Evolutionary conservation across 37 sponge, comb jelly and placozoan genomes (phyloP).

Genomic region (Ianthella basta): DNA sequence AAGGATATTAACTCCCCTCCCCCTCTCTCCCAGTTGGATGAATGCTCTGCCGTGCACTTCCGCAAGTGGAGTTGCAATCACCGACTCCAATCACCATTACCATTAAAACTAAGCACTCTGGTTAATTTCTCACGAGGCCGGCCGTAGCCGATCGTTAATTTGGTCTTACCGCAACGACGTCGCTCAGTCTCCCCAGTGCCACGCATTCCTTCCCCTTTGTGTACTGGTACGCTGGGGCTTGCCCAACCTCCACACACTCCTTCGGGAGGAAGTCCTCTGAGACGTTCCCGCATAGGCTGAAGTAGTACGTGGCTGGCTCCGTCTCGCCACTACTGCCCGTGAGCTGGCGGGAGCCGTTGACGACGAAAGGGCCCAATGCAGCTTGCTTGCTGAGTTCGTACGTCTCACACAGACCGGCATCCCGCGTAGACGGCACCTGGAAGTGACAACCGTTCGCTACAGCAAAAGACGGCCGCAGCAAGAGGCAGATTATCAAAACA

Average conservation of each 20-base stretch:
- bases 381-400: conserved; percentile 43
- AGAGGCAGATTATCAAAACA: background rate
- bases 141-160: no score
- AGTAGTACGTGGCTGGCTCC: background rate
- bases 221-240: conserved; percentile 48
- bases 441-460: conserved; percentile 25
- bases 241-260: conserved; percentile 2
- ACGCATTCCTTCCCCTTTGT: background rate
- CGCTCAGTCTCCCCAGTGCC: conserved; percentile 37
- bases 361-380: background rate
- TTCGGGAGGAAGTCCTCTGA: conserved; percentile 18
- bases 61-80: background rate
- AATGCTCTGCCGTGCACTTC: background rate
- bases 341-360: background rate
- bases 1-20: no score
- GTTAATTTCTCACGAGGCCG: no score
- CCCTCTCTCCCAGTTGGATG: no score
- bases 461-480: background rate
- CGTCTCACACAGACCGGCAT: conserved; percentile 21
- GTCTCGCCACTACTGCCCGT: background rate
- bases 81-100: background rate
- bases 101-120: no score
- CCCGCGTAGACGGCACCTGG: conserved; percentile 40
- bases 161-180: conserved; percentile 46
- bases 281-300: conserved; percentile 50